These are phyloP conservation scores for Setophaga coronata DNA, from an alignment of 2,113 vertebrate species.

Conservation along the genomic window DNA sequence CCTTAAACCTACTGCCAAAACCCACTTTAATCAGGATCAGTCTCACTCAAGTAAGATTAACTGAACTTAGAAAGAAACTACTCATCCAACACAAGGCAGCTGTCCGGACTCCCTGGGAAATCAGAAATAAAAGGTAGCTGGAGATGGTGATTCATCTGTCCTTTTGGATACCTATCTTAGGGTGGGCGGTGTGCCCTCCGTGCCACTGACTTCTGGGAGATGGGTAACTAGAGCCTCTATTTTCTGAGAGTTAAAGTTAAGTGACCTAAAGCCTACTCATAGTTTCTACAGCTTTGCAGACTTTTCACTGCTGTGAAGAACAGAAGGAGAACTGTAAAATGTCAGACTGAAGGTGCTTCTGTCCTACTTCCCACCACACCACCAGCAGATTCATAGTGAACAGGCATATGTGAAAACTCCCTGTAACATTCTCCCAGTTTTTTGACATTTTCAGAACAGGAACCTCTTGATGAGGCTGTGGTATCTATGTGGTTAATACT, in stretches of 20 bases:
- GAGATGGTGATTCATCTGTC: background rate
- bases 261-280: background rate
- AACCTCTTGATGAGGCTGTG: background rate
- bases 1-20: background rate
- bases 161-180: background rate
- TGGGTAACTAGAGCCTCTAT: background rate
- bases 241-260: background rate
- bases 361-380: background rate
- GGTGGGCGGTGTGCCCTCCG: background rate
- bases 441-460: background rate
- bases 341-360: background rate
- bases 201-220: background rate
- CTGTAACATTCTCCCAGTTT: background rate
- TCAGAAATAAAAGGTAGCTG: background rate
- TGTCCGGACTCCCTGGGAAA: background rate
- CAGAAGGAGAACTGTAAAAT: background rate
- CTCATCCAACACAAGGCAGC: background rate
- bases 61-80: background rate
- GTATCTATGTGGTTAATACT: background rate
- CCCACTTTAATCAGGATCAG: background rate
- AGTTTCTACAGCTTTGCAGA: background rate
- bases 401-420: background rate
- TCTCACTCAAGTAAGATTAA: background rate
- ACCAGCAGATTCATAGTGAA: background rate
- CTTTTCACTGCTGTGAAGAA: background rate